Percentiles rank a stretch among this genome's conserved stretches.
These are phyloP conservation scores for Mimumesa dahlbomi DNA, from an alignment of 2,888 invertebrate species.

Conservation along the genomic window DNA sequence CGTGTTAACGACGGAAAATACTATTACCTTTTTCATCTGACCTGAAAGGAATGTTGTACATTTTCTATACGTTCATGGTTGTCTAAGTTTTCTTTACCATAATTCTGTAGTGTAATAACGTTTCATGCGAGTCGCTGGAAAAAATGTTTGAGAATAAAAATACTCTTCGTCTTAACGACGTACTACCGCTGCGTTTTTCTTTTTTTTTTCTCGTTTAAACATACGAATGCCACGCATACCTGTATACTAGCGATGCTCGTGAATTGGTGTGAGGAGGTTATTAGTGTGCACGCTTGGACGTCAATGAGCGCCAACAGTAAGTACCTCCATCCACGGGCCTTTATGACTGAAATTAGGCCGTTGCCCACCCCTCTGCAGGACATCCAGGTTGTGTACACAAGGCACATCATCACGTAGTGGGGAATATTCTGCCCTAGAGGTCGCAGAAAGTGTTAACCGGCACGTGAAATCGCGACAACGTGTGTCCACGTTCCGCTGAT, in stretches of 20 bases:
- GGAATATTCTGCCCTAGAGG: conserved; percentile 89
- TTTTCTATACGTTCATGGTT: too few species aligned
- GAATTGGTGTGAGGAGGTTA: conserved; percentile 90
- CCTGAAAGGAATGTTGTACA: too few species aligned
- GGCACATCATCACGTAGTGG: conserved; percentile 88
- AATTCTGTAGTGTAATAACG: too few species aligned
- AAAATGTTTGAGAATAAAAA: too few species aligned
- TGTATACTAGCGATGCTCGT: conserved; percentile 88
- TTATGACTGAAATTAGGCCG: conserved; percentile 84
- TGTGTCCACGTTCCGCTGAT: background rate
- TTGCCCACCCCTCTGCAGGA: conserved; percentile 86
- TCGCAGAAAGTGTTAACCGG: conserved; percentile 39
- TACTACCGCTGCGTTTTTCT: too few species aligned
- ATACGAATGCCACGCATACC: conserved; percentile 79
- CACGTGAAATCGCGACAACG: background rate
- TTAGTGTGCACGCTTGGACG: conserved; percentile 92
- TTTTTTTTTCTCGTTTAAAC: too few species aligned
- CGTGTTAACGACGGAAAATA: too few species aligned
- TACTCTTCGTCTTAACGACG: too few species aligned
- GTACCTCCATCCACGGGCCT: conserved; percentile 89
- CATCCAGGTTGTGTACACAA: conserved; percentile 89
- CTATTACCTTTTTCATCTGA: too few species aligned
- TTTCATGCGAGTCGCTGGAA: too few species aligned
- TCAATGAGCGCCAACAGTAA: conserved; percentile 89
- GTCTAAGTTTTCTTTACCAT: too few species aligned